Conservation (phyloP, 2,797 vertebrate species). For the Notamacropus eugenii region DNA sequence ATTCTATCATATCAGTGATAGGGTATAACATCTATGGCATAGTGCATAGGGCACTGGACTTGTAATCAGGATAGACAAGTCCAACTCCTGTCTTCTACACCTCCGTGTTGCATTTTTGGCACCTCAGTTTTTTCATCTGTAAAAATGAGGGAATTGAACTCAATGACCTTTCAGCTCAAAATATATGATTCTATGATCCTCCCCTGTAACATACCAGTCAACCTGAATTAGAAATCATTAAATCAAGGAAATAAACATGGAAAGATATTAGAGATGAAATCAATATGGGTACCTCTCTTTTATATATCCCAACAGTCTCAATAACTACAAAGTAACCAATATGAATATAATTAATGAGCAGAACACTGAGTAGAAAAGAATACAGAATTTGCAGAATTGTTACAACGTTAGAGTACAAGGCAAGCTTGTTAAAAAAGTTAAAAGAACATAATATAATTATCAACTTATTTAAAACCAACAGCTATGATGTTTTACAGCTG, state of each 20-base stretch:
- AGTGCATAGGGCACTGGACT: background rate
- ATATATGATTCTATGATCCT: slow-evolving; percentile 35
- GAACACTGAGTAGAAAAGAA: slow-evolving; percentile 88
- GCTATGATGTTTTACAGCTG: slow-evolving; percentile 66
- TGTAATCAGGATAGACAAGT: background rate
- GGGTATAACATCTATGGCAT: background rate
- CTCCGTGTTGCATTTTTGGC: background rate
- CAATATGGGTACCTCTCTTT: slow-evolving; percentile 84
- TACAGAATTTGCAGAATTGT: slow-evolving; percentile 76
- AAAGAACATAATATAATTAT: slow-evolving; percentile 45
- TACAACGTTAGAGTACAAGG: slow-evolving; percentile 74
- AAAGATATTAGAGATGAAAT: slow-evolving; percentile 84
- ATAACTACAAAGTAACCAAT: slow-evolving; percentile 98
- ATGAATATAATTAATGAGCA: slow-evolving; percentile 97
- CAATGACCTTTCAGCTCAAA: background rate
- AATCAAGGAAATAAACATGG: slow-evolving; percentile 82
- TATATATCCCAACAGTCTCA: slow-evolving; percentile 92
- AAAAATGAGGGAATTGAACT: background rate
- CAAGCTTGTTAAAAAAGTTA: slow-evolving; percentile 35
- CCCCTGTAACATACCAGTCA: slow-evolving; percentile 74
- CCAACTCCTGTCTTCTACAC: background rate
- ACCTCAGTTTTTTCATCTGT: background rate
- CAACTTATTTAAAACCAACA: slow-evolving; percentile 72
- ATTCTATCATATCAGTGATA: background rate
- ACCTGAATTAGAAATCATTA: slow-evolving; percentile 70